Base-by-base conservation (phyloP, 2,888 invertebrate genomes). In the Drosophila histrio region DNA sequence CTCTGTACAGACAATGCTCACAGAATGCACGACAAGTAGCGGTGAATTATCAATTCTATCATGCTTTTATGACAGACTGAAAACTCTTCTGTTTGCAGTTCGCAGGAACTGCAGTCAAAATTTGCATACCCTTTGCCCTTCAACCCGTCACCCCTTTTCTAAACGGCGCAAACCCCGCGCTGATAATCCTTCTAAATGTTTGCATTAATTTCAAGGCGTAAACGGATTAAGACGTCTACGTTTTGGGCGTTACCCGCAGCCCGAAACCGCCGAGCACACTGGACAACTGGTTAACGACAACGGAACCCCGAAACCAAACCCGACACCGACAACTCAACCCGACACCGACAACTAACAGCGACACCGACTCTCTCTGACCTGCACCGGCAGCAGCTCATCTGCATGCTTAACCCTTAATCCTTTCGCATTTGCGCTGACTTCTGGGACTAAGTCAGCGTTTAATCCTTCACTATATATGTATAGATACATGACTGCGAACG, bases 181-280 rank as follows among this genome's bases (percentile, higher is more conserved):
- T 56, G 87, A 75, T 88, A 88, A 87, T 89, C 87, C 89, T 82
- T 87, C 85, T 87, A 85, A 87, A 87, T 89, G 87, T 89, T 89
- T 88, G 80, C 68, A 79, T 79, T 81, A 75, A 79, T 88, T 79
- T 78, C 71, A 61, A 72, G 84, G 75, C 88, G 87, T 88, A 73
- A 77, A 83, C 78, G 89, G 88, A 81, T 89, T 89, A 89, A 67
- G 77, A 79, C 77, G 81, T 67, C 63, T 41, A 41, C 57, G n/a
- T n/a, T 0, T 32, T 50, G 72, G 87, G 88, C 84, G 88, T 77
- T 70, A 73, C 84, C 84, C 77, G 68, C 87, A 81, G 73, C 64
- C 73, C 71, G 72, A 72, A 81, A 78, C 84, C 87, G 26, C 87
- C 66, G 75, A 67, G 53, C 58, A 58, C 71, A 58, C 69, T 61